Base-by-base conservation (phyloP, 2,797 vertebrate genomes). In the Taenioides sp. region DNA sequence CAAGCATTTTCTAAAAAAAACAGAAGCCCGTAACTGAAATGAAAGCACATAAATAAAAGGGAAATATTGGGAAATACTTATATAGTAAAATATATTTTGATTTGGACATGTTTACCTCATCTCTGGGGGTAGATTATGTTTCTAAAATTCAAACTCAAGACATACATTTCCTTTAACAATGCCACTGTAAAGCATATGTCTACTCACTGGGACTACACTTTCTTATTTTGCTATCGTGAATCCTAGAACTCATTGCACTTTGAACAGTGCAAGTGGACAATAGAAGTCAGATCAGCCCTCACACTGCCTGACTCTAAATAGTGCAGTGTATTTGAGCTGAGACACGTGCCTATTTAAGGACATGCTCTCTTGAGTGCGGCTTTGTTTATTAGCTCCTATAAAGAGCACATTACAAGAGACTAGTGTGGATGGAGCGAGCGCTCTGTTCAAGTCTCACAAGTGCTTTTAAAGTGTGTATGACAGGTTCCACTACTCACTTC, bases 271-370 rank as follows among this genome's bases (percentile, higher is more conserved):
- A 57, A 25, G 20, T 28, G 57, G 14, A 59, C 57, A 27, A 27
- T 18, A 27, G 54, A 14, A 14, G 20, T 52, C 20, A 52, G 52
- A 54, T 11, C 3, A 27, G 55, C 23, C 22, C 54, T 20, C 54
- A 1, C 23, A 5, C 9, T 17, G 57, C 25, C 57, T 18, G 57
- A 59, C 57, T 59, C 17, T n/a, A 7, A 18, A 25, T 9, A 9
- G 9, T 59, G 23, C 25, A 9, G 14, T 18, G 57, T 59, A 75
- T 84, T 86, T 76, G 47, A 66, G 69, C 71, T 63, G 63, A 47
- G 43, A 55, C 64, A 67, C 78, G 73, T 83, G 83, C 71, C 84
- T 89, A 82, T 86, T 69, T 84, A 85, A 89, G 79, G 83, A 84
- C 67, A 88, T 74, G 71, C 74, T 77, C 49, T 78, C 61, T 72